These are phyloP conservation scores for Schrankia costaestrigalis DNA, from an alignment of 2,888 invertebrate genomes.

Conservation along the genomic window DNA sequence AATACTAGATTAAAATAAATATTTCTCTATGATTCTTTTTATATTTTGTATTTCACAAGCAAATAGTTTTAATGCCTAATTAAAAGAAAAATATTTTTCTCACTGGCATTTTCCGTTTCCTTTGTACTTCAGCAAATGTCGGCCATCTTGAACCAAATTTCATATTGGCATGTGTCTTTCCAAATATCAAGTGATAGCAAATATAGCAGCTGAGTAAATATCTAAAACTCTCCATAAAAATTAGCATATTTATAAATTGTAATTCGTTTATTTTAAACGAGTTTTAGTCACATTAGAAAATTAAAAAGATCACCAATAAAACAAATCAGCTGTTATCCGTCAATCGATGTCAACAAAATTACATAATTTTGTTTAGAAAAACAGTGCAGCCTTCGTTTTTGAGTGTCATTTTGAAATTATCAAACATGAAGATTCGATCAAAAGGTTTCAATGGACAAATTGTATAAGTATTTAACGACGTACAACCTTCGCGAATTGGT, in stretches of 20 bases:
- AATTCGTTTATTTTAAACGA: constrained; percentile 28
- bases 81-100: constrained; percentile 32
- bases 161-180: constrained; percentile 62
- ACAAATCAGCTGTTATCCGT: constrained; percentile 81
- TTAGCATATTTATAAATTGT: constrained; percentile 38
- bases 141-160: constrained; percentile 74
- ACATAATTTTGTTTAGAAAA: constrained; percentile 81
- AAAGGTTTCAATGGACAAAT: constrained; percentile 61
- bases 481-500: constrained; percentile 52
- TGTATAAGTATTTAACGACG: constrained; percentile 55
- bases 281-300: constrained; percentile 33
- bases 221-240: constrained; percentile 42
- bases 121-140: constrained; percentile 30
- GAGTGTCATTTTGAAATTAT: constrained; percentile 69
- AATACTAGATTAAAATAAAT: too few species aligned
- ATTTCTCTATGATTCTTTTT: too few species aligned
- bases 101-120: constrained; percentile 46
- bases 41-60: too few species aligned
- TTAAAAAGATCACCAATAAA: constrained; percentile 73
- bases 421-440: constrained; percentile 64
- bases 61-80: not conserved
- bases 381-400: constrained; percentile 73
- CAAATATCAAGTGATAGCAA: constrained; percentile 61
- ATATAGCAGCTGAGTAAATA: constrained; percentile 31
- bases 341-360: constrained; percentile 82